Percentiles rank a stretch among this genome's conserved stretches.
phyloP scores from a whole-genome alignment of 2,113 vertebrate genomes.

The Cairina moschata region DNA sequence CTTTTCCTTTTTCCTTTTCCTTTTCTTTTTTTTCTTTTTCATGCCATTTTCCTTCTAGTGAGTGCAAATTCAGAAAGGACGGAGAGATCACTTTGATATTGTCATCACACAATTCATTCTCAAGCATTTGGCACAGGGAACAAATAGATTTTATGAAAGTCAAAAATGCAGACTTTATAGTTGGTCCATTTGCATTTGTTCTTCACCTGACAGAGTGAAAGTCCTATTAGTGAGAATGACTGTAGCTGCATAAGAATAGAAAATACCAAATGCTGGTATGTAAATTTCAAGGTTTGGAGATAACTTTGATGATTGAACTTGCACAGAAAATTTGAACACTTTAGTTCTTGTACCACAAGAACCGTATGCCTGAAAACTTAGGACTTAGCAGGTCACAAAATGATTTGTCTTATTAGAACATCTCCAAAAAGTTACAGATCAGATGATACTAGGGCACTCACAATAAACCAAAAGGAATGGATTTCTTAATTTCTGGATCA shows the following conservation, averaged over 20 bases:
- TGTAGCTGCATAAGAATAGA: neutral
- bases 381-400: neutral
- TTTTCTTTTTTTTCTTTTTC: neutral
- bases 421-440: neutral
- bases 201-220: neutral
- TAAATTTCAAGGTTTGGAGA: neutral
- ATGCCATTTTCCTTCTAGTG: neutral
- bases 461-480: neutral
- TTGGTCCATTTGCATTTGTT: neutral
- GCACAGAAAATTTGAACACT: neutral
- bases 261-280: neutral
- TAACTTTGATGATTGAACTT: neutral
- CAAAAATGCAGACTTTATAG: neutral
- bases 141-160: neutral
- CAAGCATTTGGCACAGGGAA: neutral
- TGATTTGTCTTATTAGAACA: neutral
- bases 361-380: neutral
- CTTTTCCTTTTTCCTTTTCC: too few relatives aligned
- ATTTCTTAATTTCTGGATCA: neutral
- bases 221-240: neutral
- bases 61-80: neutral
- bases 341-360: neutral
- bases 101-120: neutral
- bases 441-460: neutral
- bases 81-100: neutral